A percentile compares a stretch with the other conserved stretches of the same genome.
Evolutionary conservation across 2,797 vertebrate species (phyloP).

Genomic region (Pangasius larnaudii): DNA sequence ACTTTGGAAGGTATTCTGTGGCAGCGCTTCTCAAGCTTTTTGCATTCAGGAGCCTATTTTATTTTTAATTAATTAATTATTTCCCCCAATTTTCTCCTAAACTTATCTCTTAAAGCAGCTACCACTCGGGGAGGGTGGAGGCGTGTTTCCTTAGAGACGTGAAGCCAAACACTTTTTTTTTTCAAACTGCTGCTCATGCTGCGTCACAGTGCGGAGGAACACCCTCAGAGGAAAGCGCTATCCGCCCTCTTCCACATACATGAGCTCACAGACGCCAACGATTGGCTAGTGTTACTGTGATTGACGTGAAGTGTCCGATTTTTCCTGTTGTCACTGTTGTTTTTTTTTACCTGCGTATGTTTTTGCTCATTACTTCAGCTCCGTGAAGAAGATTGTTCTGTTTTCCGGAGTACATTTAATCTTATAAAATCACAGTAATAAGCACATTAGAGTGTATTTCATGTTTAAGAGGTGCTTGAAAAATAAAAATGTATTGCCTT

Average conservation of each 20-base stretch:
- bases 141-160: background rate
- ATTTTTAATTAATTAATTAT: background rate
- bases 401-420: background rate
- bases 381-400: background rate
- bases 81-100: background rate
- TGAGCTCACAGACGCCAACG: background rate
- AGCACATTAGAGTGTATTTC: background rate
- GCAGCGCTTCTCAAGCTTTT: background rate
- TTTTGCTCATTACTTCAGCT: background rate
- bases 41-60: background rate
- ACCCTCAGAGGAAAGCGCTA: background rate
- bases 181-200: background rate
- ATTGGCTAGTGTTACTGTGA: background rate
- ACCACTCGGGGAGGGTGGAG: background rate
- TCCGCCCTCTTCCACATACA: background rate
- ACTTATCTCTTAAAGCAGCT: background rate
- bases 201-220: background rate
- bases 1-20: background rate
- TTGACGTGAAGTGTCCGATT: background rate
- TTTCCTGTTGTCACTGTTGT: background rate
- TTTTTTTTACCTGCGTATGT: background rate
- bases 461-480: background rate
- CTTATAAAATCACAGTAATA: too few species aligned
- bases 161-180: background rate
- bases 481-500: background rate